Percentiles rank a stretch among this genome's conserved stretches.
Evolutionary conservation across 2,888 invertebrate species (phyloP).

Genomic region (Mesochorus sp.): DNA sequence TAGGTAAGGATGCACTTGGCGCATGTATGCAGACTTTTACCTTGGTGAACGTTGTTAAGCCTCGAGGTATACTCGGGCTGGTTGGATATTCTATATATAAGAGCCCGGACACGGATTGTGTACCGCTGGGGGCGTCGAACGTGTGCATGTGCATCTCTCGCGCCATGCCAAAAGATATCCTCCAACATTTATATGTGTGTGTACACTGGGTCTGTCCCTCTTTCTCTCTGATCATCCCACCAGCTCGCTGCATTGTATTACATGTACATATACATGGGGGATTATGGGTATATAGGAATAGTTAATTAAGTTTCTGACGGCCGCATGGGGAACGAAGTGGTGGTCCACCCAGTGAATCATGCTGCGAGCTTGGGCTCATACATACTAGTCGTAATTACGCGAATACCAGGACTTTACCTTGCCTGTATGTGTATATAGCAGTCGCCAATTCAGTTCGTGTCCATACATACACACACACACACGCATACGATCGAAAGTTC

Average conservation of each 20-base stretch:
- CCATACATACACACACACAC: too few species aligned
- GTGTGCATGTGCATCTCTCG: conserved; percentile 27
- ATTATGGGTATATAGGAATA: conserved; percentile 73
- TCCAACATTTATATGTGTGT: background rate
- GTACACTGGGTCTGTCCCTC: too few species aligned
- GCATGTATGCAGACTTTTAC: background rate
- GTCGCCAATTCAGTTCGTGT: too few species aligned
- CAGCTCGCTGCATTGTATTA: conserved; percentile 45
- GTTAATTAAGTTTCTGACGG: conserved; percentile 78
- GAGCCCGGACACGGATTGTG: background rate
- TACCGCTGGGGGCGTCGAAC: conserved; percentile 24
- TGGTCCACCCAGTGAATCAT: conserved; percentile 72
- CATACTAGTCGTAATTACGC: conserved; percentile 72
- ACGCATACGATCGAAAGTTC: too few species aligned
- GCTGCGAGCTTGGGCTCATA: conserved; percentile 62
- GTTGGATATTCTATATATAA: conserved; percentile 7
- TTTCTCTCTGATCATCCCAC: conserved; percentile 1
- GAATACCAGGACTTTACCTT: conserved; percentile 64
- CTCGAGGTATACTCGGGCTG: conserved; percentile 15
- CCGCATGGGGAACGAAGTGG: conserved; percentile 71
- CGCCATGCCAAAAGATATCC: conserved; percentile 15
- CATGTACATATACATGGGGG: conserved; percentile 60
- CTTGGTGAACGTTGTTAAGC: background rate
- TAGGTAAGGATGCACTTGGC: background rate
- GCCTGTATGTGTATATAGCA: conserved; percentile 34